Percentiles rank a stretch among this genome's conserved stretches.
phyloP scores from a whole-genome alignment of 2,113 vertebrate species.

The Oncorhynchus keta region DNA sequence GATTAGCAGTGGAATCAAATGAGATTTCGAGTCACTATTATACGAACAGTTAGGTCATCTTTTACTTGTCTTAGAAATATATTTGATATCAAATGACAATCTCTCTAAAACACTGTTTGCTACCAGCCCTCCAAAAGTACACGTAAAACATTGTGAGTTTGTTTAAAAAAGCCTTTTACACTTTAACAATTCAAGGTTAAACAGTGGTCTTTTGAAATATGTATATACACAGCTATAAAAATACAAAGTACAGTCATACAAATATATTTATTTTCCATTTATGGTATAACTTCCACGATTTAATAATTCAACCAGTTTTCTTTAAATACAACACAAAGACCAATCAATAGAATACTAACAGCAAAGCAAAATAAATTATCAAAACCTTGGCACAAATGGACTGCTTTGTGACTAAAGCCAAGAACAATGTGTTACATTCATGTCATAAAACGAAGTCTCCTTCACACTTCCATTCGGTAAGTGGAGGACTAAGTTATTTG shows the following conservation, averaged over 20 bases:
- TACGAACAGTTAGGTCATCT: conserved; percentile 51
- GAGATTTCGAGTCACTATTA: conserved; percentile 31
- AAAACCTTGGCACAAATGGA: conserved; percentile 68
- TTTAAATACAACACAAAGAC: conserved; percentile 75
- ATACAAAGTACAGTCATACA: conserved; percentile 82
- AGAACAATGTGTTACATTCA: conserved; percentile 69
- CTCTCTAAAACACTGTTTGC: conserved; percentile 70
- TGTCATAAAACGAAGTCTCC: conserved; percentile 56
- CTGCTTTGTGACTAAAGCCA: conserved; percentile 67
- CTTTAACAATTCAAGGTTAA: conserved; percentile 68
- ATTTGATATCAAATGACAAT: conserved; percentile 67
- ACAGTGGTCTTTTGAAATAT: conserved; percentile 69
- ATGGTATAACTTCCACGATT: conserved; percentile 76
- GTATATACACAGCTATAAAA: conserved; percentile 79
- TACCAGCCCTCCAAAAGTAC: conserved; percentile 63
- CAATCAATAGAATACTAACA: conserved; percentile 70
- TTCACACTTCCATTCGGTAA: conserved; percentile 24
- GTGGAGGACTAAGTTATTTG: conserved; percentile 49
- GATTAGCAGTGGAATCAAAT: conserved; percentile 48
- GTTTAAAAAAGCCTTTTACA: conserved; percentile 61
- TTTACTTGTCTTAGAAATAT: conserved; percentile 37
- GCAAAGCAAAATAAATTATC: conserved; percentile 67
- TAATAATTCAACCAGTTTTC: conserved; percentile 68
- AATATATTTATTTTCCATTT: conserved; percentile 83
- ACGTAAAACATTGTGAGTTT: conserved; percentile 66